Percentiles rank a stretch among this genome's conserved stretches.
These are phyloP conservation scores for Procambarus virginalis DNA, from an alignment of 1,140 invertebrate species.

Conservation along the genomic window DNA sequence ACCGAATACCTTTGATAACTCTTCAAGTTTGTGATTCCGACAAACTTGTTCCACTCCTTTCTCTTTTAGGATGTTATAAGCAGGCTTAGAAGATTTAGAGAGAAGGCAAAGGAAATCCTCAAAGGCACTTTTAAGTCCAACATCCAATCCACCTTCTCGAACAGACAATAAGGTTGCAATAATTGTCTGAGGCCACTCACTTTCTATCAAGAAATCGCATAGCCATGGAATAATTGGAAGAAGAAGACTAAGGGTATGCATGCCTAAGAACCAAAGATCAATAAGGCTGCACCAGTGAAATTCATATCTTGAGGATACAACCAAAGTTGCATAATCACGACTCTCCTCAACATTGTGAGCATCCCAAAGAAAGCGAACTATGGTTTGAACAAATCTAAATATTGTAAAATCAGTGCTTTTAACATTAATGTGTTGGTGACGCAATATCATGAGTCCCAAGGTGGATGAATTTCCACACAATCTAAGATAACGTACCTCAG, in stretches of 20 bases:
- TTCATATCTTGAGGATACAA: slow-evolving; percentile 89
- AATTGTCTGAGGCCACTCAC: slow-evolving; percentile 92
- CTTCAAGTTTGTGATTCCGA: slow-evolving; percentile 90
- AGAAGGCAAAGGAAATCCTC: slow-evolving; percentile 91
- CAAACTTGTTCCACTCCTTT: slow-evolving; percentile 85
- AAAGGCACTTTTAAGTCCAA: slow-evolving; percentile 89
- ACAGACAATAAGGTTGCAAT: slow-evolving; percentile 86
- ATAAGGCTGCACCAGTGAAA: slow-evolving; percentile 90
- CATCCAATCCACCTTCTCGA: slow-evolving; percentile 84
- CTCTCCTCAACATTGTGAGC: slow-evolving; percentile 89
- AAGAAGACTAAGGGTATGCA: slow-evolving; percentile 91
- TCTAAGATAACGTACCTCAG: slow-evolving; percentile 88
- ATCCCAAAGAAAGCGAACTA: slow-evolving; percentile 93
- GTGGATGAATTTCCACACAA: slow-evolving; percentile 89
- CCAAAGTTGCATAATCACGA: slow-evolving; percentile 84
- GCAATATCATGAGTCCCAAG: slow-evolving; percentile 86
- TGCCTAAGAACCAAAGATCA: slow-evolving; percentile 94
- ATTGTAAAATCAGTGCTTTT: slow-evolving; percentile 89
- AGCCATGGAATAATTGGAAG: slow-evolving; percentile 89
- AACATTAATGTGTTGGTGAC: slow-evolving; percentile 84
- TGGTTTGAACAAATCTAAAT: slow-evolving; percentile 87
- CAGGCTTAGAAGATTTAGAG: slow-evolving; percentile 84
- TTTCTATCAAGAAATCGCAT: slow-evolving; percentile 91
- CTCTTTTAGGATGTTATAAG: slow-evolving; percentile 85
- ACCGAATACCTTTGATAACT: slow-evolving; percentile 88